These are phyloP conservation scores for Drosophila mauritiana DNA, from an alignment of 1,140 invertebrate genomes.

Conservation along the genomic window DNA sequence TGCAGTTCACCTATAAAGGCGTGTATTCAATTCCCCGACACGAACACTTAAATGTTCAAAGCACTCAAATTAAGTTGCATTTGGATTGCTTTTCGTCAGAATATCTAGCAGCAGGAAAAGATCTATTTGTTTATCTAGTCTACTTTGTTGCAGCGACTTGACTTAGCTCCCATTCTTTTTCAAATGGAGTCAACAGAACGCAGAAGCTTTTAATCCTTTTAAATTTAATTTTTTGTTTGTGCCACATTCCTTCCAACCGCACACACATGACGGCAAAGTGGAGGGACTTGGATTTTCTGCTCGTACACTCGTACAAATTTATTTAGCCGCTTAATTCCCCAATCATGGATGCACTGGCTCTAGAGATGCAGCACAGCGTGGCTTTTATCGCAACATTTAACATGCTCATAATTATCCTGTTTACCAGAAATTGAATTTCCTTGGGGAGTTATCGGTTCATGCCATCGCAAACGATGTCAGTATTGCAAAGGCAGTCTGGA, in stretches of 20 bases:
- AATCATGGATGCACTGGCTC: conserved; percentile 69
- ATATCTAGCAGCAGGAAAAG: conserved; percentile 7
- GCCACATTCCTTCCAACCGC: conserved; percentile 19
- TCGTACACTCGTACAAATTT: conserved; percentile 46
- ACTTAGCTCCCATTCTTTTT: conserved; percentile 19
- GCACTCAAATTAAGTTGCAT: conserved; percentile 31
- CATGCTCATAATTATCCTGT: conserved; percentile 84
- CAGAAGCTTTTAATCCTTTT: conserved; percentile 73
- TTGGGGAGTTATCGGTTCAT: conserved; percentile 57
- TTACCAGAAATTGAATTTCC: conserved; percentile 83
- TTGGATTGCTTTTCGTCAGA: conserved; percentile 2
- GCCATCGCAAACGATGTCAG: conserved; percentile 59
- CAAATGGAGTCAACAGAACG: conserved; percentile 49
- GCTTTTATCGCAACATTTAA: conserved; percentile 84
- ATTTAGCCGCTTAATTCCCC: conserved; percentile 76
- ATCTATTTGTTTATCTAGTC: conserved; percentile 47
- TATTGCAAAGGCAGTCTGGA: conserved; percentile 32
- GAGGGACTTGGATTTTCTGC: conserved; percentile 33
- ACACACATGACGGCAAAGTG: conserved; percentile 32
- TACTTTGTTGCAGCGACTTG: conserved; percentile 50
- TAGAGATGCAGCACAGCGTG: conserved; percentile 73
- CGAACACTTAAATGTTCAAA: neutral
- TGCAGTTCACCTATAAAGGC: neutral
- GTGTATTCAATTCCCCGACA: neutral
- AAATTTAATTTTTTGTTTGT: conserved; percentile 66